These are phyloP conservation scores for Drosophila bocki DNA, from an alignment of 1,140 invertebrate genomes.

Conservation along the genomic window DNA sequence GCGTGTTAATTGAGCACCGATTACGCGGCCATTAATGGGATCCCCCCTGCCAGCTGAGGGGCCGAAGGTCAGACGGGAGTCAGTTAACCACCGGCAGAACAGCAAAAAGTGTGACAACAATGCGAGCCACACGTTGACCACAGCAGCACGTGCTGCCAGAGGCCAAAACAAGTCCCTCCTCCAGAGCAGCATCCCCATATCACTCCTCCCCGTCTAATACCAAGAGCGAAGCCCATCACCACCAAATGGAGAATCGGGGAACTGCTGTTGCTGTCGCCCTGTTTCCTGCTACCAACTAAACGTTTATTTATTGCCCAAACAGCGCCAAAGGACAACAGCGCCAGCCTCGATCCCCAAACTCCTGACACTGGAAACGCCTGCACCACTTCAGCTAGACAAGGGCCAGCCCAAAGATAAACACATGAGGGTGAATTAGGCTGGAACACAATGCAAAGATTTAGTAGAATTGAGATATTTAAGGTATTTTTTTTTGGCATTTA, in stretches of 20 bases:
- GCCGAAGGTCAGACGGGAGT: conserved; percentile 38
- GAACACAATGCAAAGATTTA: neutral
- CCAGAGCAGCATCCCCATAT: neutral
- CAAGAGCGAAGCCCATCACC: neutral
- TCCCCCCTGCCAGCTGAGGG: neutral
- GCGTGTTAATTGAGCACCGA: conserved; percentile 76
- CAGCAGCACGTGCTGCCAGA: conserved; percentile 75
- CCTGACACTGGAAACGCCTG: conserved; percentile 17
- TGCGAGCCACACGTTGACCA: conserved; percentile 68
- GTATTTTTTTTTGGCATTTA: too few relatives aligned
- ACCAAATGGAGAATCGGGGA: conserved; percentile 37
- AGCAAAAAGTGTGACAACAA: conserved; percentile 75
- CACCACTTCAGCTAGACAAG: conserved; percentile 78
- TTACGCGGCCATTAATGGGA: conserved; percentile 68
- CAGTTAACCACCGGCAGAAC: conserved; percentile 53
- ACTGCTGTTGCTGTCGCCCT: conserved; percentile 74
- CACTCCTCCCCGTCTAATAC: conserved; percentile 10
- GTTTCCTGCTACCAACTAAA: conserved; percentile 76
- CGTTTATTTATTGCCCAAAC: conserved; percentile 80
- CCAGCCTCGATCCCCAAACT: conserved; percentile 8
- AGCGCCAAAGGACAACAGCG: conserved; percentile 74
- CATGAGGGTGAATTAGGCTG: conserved; percentile 29
- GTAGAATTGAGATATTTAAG: too few relatives aligned
- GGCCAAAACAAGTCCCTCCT: conserved; percentile 59
- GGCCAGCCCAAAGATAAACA: conserved; percentile 77